Base-by-base conservation (phyloP, 2,797 vertebrate genomes). In the Balearica regulorum region DNA sequence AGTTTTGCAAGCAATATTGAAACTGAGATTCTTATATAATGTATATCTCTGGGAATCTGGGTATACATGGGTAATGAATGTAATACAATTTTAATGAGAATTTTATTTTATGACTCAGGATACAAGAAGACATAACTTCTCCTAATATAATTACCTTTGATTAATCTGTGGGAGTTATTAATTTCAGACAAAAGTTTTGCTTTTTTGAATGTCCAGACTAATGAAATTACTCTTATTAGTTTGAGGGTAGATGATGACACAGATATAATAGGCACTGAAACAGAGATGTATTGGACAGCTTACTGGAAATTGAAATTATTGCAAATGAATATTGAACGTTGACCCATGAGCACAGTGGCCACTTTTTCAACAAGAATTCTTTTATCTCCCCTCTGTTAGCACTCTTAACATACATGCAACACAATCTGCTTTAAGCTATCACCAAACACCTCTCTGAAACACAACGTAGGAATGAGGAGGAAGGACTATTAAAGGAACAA, bases 71-170 rank as follows among this genome's bases (percentile, higher is more conserved):
- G 86, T 95, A 97, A 97, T 95, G 94, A 97, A 97, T 97, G 79
- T 87, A 97, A 97, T 97, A 97, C 94, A 95, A 82, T 94, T 96
- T 97, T 97, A 97, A 97, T 97, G 92, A 97, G 94, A 95, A 96
- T 91, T 97, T 97, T 93, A 89, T 94, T 95, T 97, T 89, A 96
- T 97, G 96, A 96, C 92, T 96, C 87, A 89, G 96, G 94, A 96
- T 97, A 94, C 96, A 94, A 83, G 94, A 92, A 96, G 96, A 97
- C 96, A 95, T 96, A 96, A 95, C 93, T 97, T 97, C 91, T 97
- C 31, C 71, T 97, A 95, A 97, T 96, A 89, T 96, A 97, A 97
- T 97, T 97, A 96, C 44, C 89, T 97, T 97, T 97, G 96, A 97
- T 97, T 97, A 97, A 97, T 97, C 93, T 95, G 92, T 88, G 71